phyloP scores from a whole-genome alignment of 2,113 vertebrate genomes.

The Scolopax mira region DNA sequence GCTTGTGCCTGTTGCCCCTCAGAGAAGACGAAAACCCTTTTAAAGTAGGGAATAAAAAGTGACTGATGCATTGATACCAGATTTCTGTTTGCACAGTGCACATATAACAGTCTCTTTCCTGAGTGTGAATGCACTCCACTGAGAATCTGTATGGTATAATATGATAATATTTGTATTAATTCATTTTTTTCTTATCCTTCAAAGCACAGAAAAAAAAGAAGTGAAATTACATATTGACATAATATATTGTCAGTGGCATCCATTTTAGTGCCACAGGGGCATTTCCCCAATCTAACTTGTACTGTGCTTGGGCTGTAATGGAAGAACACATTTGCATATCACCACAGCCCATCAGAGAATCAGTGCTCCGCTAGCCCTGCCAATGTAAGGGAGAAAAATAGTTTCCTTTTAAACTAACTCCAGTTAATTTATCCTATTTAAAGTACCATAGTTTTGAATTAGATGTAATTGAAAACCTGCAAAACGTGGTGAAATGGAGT shows the following conservation, averaged over 20 bases:
- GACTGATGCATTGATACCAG: background rate
- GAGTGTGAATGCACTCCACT: background rate
- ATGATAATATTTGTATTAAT: background rate
- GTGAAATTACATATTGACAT: background rate
- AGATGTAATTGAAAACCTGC: slow-evolving; percentile 43
- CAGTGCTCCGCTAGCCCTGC: background rate
- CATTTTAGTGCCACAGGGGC: background rate
- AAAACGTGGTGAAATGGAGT: slow-evolving; percentile 15
- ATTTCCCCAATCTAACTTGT: background rate
- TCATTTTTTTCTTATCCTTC: background rate
- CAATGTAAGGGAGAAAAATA: background rate
- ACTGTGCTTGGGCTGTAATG: background rate
- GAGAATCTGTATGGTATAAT: background rate
- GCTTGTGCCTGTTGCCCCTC: too few species aligned
- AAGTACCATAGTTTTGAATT: background rate
- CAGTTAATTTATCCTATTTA: slow-evolving; percentile 36
- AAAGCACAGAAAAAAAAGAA: background rate
- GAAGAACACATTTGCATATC: background rate
- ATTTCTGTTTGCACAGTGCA: background rate
- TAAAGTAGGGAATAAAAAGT: background rate
- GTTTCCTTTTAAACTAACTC: background rate
- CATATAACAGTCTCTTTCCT: background rate
- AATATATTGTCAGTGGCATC: background rate
- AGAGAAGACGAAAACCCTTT: background rate
- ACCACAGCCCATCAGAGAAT: background rate